Percentiles rank a stretch among this genome's conserved stretches.
Conservation (phyloP, 2,888 invertebrate species). For the Crepidodera aurea region DNA sequence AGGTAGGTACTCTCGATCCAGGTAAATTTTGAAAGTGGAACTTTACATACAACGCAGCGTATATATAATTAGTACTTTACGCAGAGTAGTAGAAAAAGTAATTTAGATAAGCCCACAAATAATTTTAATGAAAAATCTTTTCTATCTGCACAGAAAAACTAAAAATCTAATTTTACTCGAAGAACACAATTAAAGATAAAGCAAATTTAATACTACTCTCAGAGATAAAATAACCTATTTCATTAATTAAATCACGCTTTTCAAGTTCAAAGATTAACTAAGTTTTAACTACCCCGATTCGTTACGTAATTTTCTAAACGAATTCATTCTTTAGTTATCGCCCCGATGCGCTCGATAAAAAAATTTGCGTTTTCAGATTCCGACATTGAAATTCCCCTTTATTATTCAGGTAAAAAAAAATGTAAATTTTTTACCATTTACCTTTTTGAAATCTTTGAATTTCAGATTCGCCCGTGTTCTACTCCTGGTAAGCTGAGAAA, state of each 20-base stretch:
- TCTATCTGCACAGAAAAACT: too few relatives aligned
- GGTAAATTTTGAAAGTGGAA: too few relatives aligned
- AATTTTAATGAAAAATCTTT: too few relatives aligned
- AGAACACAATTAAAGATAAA: background rate
- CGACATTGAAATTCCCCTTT: slow-evolving; percentile 4
- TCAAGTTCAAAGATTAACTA: background rate
- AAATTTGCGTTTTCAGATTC: slow-evolving; percentile 8
- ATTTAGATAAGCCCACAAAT: too few relatives aligned
- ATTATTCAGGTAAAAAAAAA: slow-evolving; percentile 15
- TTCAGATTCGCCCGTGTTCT: slow-evolving; percentile 1
- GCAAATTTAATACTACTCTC: background rate
- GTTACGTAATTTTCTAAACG: background rate
- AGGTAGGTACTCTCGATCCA: too few relatives aligned
- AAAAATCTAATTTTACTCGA: background rate
- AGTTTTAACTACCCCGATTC: background rate
- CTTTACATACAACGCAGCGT: too few relatives aligned
- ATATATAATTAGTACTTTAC: too few relatives aligned
- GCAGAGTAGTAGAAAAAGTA: too few relatives aligned
- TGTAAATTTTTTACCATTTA: slow-evolving; percentile 16
- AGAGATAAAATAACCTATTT: background rate
- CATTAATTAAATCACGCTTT: background rate
- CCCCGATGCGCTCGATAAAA: slow-evolving; percentile 7
- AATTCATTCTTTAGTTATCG: slow-evolving; percentile 3
- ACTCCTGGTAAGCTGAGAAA: background rate
- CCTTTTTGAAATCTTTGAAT: slow-evolving; percentile 7